These are phyloP conservation scores for Carposina sasakii DNA, from an alignment of 1,140 invertebrate genomes.

Conservation along the genomic window DNA sequence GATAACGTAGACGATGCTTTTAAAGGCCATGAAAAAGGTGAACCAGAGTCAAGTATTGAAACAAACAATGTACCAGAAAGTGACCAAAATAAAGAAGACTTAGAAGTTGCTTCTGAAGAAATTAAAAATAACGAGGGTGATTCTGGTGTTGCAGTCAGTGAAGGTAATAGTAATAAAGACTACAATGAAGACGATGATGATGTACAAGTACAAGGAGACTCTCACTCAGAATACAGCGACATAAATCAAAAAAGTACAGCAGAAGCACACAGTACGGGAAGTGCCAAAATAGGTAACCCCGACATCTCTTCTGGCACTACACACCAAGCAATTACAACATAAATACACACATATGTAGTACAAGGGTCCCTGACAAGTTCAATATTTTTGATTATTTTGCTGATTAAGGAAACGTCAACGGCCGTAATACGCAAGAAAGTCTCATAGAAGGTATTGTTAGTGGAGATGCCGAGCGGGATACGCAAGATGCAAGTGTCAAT, in stretches of 20 bases:
- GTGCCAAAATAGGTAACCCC: constrained; percentile 54
- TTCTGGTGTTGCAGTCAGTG: constrained; percentile 25
- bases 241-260: constrained; percentile 46
- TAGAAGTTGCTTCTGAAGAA: too few relatives aligned
- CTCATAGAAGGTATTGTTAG: constrained; percentile 78
- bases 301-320: constrained; percentile 55
- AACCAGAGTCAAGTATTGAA: too few relatives aligned
- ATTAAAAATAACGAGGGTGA: constrained; percentile 26
- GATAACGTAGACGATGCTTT: constrained; percentile 30
- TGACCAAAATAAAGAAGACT: constrained; percentile 21
- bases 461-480: constrained; percentile 76
- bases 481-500: constrained; percentile 70
- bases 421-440: constrained; percentile 64
- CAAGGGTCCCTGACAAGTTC: constrained; percentile 61
- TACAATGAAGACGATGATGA: constrained; percentile 63
- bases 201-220: constrained; percentile 58
- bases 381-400: constrained; percentile 70
- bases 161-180: constrained; percentile 52
- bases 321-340: constrained; percentile 56
- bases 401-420: constrained; percentile 64
- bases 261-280: constrained; percentile 52
- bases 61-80: too few relatives aligned
- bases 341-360: constrained; percentile 32
- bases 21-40: constrained; percentile 19
- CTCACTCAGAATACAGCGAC: constrained; percentile 60